Evolutionary conservation across 2,888 invertebrate species (phyloP), one percentile per base, ranked within the genome.

Genomic region (Mechanitis mazaeus): DNA sequence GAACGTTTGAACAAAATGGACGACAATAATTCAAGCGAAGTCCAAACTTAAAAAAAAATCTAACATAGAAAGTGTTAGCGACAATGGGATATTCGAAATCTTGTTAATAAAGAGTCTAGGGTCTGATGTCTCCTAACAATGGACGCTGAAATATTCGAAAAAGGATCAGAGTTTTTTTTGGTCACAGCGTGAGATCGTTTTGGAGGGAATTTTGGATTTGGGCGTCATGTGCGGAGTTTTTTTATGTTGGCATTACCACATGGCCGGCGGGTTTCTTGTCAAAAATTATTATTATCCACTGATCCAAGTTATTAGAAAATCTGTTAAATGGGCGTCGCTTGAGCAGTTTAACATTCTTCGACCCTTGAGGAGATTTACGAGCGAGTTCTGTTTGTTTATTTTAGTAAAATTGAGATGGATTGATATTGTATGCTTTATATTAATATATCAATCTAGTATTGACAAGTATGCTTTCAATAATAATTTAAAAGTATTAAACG

Each of bases 21-120:
- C 84, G 83, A 85, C 84, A 82, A 89, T 90, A 90, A 87, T 84
- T 89, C 89, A 90, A 87, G 88, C 90, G 84, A 90, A 89, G 89
- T 88, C 90, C 88, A 87, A 88, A 87, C 81, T 81, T 71, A 77
- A 80, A 86, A 87, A 87, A 80, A 78, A 79, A 77, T 84, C 74
- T 78, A 87, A 83, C 80, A 80, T 88, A 85, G 90, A 89, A 89
- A 90, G 90, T 90, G 90, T 90, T 88, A 85, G 87, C 79, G 83
- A 89, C 90, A 90, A 90, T 88, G 77, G 88, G 82, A 87, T 87
- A 87, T 88, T 84, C 85, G 83, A 85, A 86, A 89, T 89, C 89
- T 87, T 88, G 90, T 90, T 90, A 89, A 87, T 87, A 20, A 88
- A 87, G 86, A 84, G 81, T 83, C 83, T 81, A 74, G 71, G 71